Evolutionary conservation across 2,797 vertebrate species (phyloP), one percentile per base, ranked within the genome.

Genomic region (Coluber constrictor): DNA sequence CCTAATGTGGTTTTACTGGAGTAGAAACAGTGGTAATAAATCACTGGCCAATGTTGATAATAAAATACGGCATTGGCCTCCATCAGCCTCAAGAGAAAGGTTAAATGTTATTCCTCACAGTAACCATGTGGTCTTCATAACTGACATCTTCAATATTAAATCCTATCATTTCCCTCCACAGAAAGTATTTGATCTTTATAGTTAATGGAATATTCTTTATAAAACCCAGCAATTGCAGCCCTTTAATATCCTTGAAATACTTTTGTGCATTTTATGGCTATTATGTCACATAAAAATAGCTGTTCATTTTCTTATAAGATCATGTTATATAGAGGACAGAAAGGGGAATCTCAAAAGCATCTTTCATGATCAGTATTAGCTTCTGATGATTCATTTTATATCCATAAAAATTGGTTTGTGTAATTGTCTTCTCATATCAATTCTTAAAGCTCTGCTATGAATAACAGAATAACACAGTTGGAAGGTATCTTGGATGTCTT

Each of bases 21-120:
- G 97, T 97, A 98, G 98, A 98, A 98, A 97, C 97, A 96, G 96
- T 96, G 94, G 96, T 97, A 98, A 98, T 98, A 98, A 98, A 98
- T 98, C 97, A 98, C 93, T 96, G 98, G 98, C 96, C 97, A 97
- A 87, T 96, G 97, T 93, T 98, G 97, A 98, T 98, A 98, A 98
- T 97, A 98, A 98, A 98, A 97, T 96, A 97, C 96, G 97, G 96
- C 96, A 94, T 95, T 96, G 96, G 97, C 96, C 96, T 97, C 97
- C 96, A 97, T 97, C 96, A 98, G 95, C 96, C 96, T 94, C 95
- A 96, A 97, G 95, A 97, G 94, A 98, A 97, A 98, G 97, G 97
- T 98, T 97, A 98, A 98, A 97, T 97, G 96, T 97, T 98, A 97
- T 98, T 98, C 97, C 96, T 98, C 97, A 96, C 91, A 97, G 96